Percentiles rank a stretch among this genome's conserved stretches.
phyloP scores from a whole-genome alignment of 2,113 vertebrate genomes.

The Ibidorhyncha struthersii region DNA sequence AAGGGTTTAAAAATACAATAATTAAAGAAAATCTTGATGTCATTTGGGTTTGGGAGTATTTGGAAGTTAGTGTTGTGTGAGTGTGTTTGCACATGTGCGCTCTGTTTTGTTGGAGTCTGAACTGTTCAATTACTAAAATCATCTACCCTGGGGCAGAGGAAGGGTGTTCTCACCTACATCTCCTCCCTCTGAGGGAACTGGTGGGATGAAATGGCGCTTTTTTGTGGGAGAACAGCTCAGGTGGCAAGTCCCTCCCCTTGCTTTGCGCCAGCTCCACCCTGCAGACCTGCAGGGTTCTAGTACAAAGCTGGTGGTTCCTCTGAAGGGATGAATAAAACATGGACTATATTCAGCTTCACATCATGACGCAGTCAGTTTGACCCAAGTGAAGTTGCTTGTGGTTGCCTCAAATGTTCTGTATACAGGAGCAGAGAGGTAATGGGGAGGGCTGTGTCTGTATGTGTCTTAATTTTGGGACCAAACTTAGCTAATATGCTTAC shows the following conservation, averaged over 20 bases:
- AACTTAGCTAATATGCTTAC: background rate
- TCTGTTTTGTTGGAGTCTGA: background rate
- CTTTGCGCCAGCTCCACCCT: background rate
- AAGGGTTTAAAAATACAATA: constrained; percentile 70
- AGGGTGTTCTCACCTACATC: background rate
- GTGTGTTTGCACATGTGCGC: constrained; percentile 12
- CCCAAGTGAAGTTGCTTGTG: background rate
- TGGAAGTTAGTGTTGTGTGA: constrained; percentile 18
- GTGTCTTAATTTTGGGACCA: background rate
- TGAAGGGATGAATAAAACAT: background rate
- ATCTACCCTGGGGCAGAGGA: background rate
- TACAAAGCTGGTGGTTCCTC: background rate
- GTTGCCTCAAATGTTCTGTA: background rate
- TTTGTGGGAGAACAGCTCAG: background rate
- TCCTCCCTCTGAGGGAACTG: background rate
- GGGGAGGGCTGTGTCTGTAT: background rate
- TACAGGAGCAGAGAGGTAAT: background rate
- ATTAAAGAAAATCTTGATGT: constrained; percentile 74
- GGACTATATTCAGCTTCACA: background rate
- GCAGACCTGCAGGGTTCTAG: background rate
- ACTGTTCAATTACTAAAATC: background rate
- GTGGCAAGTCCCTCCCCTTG: background rate
- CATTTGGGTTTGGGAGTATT: constrained; percentile 59
- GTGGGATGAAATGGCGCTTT: background rate
- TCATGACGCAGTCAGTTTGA: background rate